A percentile compares a stretch with the other conserved stretches of the same genome.
Evolutionary conservation across 2,797 vertebrate species (phyloP).

Genomic region (Eospalax fontanierii): DNA sequence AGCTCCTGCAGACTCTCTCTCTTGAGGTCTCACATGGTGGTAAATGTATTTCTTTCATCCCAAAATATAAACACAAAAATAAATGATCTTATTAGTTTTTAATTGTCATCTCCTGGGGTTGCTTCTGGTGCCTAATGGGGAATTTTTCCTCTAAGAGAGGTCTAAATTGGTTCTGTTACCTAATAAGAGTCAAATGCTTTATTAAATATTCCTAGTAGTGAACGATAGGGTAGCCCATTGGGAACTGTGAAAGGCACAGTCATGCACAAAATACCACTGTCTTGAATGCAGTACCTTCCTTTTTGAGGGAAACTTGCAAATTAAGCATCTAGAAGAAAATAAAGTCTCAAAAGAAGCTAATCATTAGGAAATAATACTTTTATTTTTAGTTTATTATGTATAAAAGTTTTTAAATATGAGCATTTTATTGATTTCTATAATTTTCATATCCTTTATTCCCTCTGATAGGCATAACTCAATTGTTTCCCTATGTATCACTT

Average conservation of each 20-base stretch:
- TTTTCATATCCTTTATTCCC: slow-evolving; percentile 13
- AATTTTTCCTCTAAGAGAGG: slow-evolving; percentile 57
- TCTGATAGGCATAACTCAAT: slow-evolving; percentile 59
- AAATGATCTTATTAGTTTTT: slow-evolving; percentile 76
- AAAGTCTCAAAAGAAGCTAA: slow-evolving; percentile 38
- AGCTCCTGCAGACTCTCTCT: not conserved
- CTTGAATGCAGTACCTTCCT: not conserved
- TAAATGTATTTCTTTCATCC: slow-evolving; percentile 76
- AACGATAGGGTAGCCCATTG: slow-evolving; percentile 10
- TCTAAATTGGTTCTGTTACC: slow-evolving; percentile 75
- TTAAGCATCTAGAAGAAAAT: slow-evolving; percentile 59
- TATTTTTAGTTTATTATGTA: not conserved
- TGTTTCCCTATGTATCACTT: not conserved
- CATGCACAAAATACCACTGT: not conserved
- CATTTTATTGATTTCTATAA: slow-evolving; percentile 63
- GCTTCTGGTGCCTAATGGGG: slow-evolving; percentile 62
- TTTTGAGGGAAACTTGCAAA: slow-evolving; percentile 39
- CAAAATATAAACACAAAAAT: slow-evolving; percentile 80
- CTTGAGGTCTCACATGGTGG: slow-evolving; percentile 17
- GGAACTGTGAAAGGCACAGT: slow-evolving; percentile 52
- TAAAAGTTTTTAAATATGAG: slow-evolving; percentile 37
- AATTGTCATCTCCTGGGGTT: slow-evolving; percentile 74
- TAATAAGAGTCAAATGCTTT: slow-evolving; percentile 34
- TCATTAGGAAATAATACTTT: not conserved
- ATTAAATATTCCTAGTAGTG: slow-evolving; percentile 67